Conservation (phyloP, 2,888 invertebrate genomes). For the Drosophila basisetae region DNA sequence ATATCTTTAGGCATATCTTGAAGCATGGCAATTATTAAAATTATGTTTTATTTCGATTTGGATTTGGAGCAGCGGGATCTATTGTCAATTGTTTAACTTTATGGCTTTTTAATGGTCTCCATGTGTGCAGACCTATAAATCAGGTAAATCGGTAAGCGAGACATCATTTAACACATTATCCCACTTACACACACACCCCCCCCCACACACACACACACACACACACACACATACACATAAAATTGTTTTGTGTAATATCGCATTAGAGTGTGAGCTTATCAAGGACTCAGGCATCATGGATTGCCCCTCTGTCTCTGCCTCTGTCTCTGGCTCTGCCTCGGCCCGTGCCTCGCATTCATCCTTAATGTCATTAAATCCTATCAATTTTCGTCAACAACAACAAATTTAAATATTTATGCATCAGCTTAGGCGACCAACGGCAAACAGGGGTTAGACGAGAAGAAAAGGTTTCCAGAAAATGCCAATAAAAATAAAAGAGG, state of each 20-base stretch:
- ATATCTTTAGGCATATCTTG: neutral
- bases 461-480: conserved; percentile 69
- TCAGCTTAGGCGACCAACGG: conserved; percentile 58
- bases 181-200: conserved; percentile 8
- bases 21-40: conserved; percentile 44
- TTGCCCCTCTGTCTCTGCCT: conserved; percentile 17
- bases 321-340: conserved; percentile 23
- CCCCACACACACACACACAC: conserved; percentile 13
- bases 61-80: conserved; percentile 14
- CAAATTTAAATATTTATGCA: conserved; percentile 75
- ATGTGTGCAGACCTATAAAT: conserved; percentile 60
- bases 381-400: conserved; percentile 72
- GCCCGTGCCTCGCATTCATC: conserved; percentile 33
- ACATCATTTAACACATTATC: conserved; percentile 62
- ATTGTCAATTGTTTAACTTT: conserved; percentile 50
- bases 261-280: conserved; percentile 64
- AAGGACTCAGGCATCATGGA: conserved; percentile 36
- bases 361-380: conserved; percentile 79
- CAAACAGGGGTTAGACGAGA: conserved; percentile 23
- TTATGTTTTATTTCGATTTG: conserved; percentile 32
- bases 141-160: conserved; percentile 57
- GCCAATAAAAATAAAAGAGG: conserved; percentile 68
- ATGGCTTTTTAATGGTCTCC: conserved; percentile 66
- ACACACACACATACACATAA: conserved; percentile 14
- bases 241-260: conserved; percentile 46